phyloP scores from a whole-genome alignment of 2,113 vertebrate species.

The Eulemur rufifrons region DNA sequence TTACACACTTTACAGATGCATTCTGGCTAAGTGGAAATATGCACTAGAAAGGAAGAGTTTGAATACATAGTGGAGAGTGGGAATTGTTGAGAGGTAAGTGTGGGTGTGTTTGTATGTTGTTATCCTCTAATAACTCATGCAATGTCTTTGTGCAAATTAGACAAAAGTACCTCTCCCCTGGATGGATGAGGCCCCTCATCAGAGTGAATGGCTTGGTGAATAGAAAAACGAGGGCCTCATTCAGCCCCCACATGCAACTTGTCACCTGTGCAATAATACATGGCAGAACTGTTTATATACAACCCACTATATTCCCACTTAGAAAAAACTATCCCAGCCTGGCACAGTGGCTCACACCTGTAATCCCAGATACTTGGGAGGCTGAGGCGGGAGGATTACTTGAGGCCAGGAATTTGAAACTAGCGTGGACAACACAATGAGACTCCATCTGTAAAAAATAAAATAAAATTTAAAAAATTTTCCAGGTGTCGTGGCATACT shows the following conservation, averaged over 20 bases:
- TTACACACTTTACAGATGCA: not conserved
- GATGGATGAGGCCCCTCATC: not conserved
- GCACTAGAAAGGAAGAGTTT: not conserved
- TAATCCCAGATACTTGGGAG: too few relatives aligned
- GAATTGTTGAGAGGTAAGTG: not conserved
- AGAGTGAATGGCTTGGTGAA: not conserved
- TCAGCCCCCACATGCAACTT: not conserved
- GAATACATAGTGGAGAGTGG: not conserved
- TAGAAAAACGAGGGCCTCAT: not conserved
- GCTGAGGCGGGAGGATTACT: too few relatives aligned
- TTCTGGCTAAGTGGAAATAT: not conserved
- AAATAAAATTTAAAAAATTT: too few relatives aligned
- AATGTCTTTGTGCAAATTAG: not conserved
- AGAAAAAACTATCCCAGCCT: not conserved
- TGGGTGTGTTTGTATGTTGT: not conserved
- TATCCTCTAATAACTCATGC: not conserved
- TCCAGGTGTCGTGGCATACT: too few relatives aligned
- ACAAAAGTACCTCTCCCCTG: not conserved
- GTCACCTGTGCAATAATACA: not conserved
- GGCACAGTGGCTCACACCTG: too few relatives aligned
- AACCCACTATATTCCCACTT: not conserved
- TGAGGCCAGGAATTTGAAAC: too few relatives aligned
- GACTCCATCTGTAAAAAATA: too few relatives aligned
- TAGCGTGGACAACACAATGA: too few relatives aligned
- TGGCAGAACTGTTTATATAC: not conserved